Base-by-base conservation (phyloP, 2,888 invertebrate species). In the Cinara cedri region DNA sequence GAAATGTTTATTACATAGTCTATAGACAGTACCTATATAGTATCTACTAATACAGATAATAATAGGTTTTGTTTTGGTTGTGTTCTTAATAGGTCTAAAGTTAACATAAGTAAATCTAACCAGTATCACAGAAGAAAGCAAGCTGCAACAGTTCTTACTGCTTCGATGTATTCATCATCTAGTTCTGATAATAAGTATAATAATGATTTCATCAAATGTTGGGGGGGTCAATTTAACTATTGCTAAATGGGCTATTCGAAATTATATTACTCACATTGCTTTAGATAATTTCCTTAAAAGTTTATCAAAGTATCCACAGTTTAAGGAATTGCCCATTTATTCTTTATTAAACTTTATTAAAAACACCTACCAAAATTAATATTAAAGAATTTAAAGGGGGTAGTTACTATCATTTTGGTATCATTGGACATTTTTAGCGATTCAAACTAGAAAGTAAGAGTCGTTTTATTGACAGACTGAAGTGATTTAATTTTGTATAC, bases 121-220 rank as follows among this genome's bases (percentile, higher is more conserved):
- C 26, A 16, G 26, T 60, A 60, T 26, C 24, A 16, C 6, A 60
- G 16, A 14, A 60, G 60, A 60, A 60, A 60, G 16, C 24, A n/a
- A 16, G 26, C 60, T 60, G 26, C 60, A n/a, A n/a, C n/a, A 60
- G 9, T 60, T 26, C 26, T 60, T 60, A 26, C 60, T 55, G 55
- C 21, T 60, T 60, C 16, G 11, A 60, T 60, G 13, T 60, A 60
- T 60, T 60, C 60, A 60, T 60, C 60, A 26, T 60, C 60, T 60
- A 60, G 60, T 26, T 60, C 60, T 60, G 16, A 24, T 60, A n/a
- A n/a, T n/a, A n/a, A n/a, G n/a, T n/a, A n/a, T n/a, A 26, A 60
- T 60, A n/a, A 60, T 60, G 19, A 55, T 14, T 60, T 8, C 60
- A 26, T 24, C 24, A 60, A 60, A 14, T 60, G 13, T n/a, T 60